These are phyloP conservation scores for Tricholaema leucomelas DNA, from an alignment of 2,113 vertebrate genomes.

Conservation along the genomic window DNA sequence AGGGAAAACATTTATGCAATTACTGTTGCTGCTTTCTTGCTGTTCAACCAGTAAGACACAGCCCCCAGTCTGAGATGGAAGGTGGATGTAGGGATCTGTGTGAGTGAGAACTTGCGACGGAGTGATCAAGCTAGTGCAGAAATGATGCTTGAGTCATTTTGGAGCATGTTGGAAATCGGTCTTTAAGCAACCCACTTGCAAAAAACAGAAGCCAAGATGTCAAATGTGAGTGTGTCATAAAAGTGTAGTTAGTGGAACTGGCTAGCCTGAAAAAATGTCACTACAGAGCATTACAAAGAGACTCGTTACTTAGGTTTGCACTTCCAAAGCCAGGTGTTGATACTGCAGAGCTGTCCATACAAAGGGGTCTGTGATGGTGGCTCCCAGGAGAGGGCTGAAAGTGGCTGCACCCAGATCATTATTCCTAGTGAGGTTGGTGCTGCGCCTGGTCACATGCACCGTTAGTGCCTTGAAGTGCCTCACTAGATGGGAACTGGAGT, in stretches of 20 bases:
- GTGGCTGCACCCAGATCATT: rapidly evolving
- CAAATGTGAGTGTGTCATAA: neutral
- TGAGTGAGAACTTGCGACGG: conserved; percentile 51
- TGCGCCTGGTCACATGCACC: neutral
- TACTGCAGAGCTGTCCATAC: neutral
- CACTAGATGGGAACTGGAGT: neutral
- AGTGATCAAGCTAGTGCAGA: conserved; percentile 67
- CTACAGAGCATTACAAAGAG: neutral
- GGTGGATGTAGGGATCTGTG: conserved; percentile 59
- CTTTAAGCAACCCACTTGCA: conserved; percentile 56
- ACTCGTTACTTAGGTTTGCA: neutral
- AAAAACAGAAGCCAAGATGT: conserved; percentile 44
- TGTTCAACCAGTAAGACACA: conserved; percentile 66
- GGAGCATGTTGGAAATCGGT: conserved; percentile 37
- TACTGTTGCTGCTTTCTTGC: conserved; percentile 71
- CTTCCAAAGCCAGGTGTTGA: conserved; percentile 11
- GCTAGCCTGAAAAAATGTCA: neutral
- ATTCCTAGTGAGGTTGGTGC: neutral
- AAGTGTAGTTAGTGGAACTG: neutral
- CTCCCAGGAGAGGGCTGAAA: neutral
- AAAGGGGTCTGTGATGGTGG: neutral
- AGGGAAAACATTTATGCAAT: conserved; percentile 73
- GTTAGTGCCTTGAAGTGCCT: neutral
- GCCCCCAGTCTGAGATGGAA: conserved; percentile 48
- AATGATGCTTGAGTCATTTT: conserved; percentile 51